Evolutionary conservation across 2,888 invertebrate genomes (phyloP), one percentile per base, ranked within the genome.

Genomic region (Halictus quadricinctus): DNA sequence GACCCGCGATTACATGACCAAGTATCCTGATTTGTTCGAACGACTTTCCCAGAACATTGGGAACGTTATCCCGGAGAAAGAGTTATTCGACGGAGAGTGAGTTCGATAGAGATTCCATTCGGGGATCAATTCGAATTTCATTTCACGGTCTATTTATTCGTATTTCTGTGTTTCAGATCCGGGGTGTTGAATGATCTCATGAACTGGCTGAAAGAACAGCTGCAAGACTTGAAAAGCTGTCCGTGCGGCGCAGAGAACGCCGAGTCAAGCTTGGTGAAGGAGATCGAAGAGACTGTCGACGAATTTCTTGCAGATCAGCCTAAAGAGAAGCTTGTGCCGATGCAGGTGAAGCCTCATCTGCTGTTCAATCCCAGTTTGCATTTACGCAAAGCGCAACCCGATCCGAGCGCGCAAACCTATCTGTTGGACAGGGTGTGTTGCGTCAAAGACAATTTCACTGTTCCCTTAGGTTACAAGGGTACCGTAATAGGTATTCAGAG

Each of bases 351-450:
- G 92, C 98, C 98, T 84, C 96, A 96, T 92, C 95, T 97, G 60
- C 94, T 98, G 0, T 97, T 96, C 93, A 97, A 96, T 92, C 96
- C 95, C 90, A 96, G 95, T 74, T 92, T 96, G 78, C 96, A 96
- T 90, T 93, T 96, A 60, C 96, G 96, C 8, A 95, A 94, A 80
- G 90, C 96, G 50, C 94, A 96, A 12, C 97, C 98, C 0, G 98
- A 98, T 94, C 95, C 96, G 0, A 95, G 95, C 13, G 96, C 97
- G 0, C 95, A 95, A 78, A 97, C 96, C 95, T 93, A 95, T 85
- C 93, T 99, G 84, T 97, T 97, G 92, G 99, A 99, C 95, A 96
- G 99, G 76, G 96, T 99, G 72, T 96, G 99, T 7, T 97, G 97
- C 92, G 96, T 97, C 0, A 96, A 97, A 50, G 96, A 96, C 54